Percentiles rank a stretch among this genome's conserved stretches.
phyloP scores from a whole-genome alignment of 2,888 invertebrate genomes.

The Oxystoma pomonae region DNA sequence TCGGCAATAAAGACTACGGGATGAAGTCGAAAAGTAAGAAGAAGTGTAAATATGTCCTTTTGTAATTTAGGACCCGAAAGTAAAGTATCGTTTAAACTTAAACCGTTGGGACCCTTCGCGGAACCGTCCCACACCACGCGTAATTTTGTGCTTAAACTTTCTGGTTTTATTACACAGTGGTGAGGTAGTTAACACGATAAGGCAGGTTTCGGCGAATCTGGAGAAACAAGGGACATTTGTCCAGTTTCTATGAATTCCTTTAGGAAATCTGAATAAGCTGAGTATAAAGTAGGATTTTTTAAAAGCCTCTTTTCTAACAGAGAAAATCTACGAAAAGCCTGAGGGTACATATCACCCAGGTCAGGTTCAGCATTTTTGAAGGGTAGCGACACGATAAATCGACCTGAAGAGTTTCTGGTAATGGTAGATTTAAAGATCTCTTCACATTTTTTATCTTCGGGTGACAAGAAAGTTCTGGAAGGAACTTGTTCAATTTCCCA shows the following conservation, averaged over 20 bases:
- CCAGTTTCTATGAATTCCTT: slow-evolving; percentile 6
- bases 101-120: slow-evolving; percentile 5
- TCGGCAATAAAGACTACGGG: slow-evolving; percentile 10
- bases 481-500: slow-evolving; percentile 12
- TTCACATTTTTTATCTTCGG: background rate
- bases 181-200: slow-evolving; percentile 16
- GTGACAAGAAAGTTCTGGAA: background rate
- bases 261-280: slow-evolving; percentile 11
- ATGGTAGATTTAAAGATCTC: background rate
- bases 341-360: slow-evolving; percentile 8
- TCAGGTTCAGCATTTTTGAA: slow-evolving; percentile 12
- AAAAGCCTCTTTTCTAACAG: slow-evolving; percentile 6
- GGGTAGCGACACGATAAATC: slow-evolving; percentile 7
- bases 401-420: background rate
- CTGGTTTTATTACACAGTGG: slow-evolving; percentile 14
- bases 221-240: slow-evolving; percentile 10
- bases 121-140: slow-evolving; percentile 15
- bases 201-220: background rate
- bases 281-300: slow-evolving; percentile 10
- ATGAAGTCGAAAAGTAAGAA: slow-evolving; percentile 7
- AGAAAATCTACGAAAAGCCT: slow-evolving; percentile 7
- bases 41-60: slow-evolving; percentile 7
- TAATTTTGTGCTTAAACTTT: slow-evolving; percentile 13
- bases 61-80: slow-evolving; percentile 13
- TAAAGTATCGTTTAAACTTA: slow-evolving; percentile 9